phyloP scores from a whole-genome alignment of 2,113 vertebrate genomes.

The Eudyptes chrysolophus region DNA sequence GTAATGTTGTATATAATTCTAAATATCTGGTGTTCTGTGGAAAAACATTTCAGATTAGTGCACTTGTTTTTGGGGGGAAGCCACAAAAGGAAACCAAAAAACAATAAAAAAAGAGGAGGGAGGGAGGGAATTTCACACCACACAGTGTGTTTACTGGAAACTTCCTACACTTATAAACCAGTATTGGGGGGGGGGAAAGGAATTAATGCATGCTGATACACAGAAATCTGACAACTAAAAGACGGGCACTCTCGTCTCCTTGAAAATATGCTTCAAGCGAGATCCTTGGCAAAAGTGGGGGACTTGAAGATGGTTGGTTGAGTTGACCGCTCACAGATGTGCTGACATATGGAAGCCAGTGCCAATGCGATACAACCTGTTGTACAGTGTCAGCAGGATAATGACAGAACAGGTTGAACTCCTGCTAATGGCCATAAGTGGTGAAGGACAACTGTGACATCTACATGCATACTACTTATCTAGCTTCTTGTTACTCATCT shows the following conservation, averaged over 20 bases:
- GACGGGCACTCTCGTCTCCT: conserved; percentile 70
- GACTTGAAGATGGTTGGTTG: conserved; percentile 77
- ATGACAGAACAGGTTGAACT: conserved; percentile 80
- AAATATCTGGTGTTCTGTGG: not conserved
- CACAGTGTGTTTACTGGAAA: not conserved
- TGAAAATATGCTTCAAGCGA: conserved; percentile 76
- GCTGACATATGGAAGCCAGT: conserved; percentile 83
- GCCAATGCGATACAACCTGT: conserved; percentile 85
- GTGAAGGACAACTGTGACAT: conserved; percentile 72
- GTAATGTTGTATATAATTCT: not conserved
- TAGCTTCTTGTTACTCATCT: not conserved
- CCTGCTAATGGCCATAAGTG: conserved; percentile 66
- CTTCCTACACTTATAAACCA: not conserved
- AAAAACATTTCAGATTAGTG: not conserved
- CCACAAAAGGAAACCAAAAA: not conserved
- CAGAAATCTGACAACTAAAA: conserved; percentile 70
- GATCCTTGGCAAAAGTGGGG: conserved; percentile 69
- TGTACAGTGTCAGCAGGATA: conserved; percentile 80
- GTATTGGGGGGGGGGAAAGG: not conserved
- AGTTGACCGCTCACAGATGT: conserved; percentile 83
- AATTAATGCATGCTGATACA: conserved; percentile 54
- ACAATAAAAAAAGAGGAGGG: not conserved
- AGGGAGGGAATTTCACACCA: not conserved
- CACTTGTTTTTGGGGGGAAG: not conserved
- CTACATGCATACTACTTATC: not conserved